Conservation (phyloP, 1,140 invertebrate species). For the Chymomyza costata region DNA sequence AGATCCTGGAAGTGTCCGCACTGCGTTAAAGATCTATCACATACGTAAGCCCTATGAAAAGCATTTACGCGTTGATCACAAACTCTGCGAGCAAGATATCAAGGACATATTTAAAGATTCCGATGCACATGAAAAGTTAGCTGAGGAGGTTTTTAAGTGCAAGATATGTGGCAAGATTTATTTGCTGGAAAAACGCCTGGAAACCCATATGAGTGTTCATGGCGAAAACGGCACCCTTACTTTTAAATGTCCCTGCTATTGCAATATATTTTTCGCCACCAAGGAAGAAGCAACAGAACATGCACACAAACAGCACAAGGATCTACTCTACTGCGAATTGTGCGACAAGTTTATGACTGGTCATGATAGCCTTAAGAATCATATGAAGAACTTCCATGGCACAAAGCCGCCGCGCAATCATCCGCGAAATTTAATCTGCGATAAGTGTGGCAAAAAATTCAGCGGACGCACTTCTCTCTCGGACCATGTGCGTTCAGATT, state of each 20-base stretch:
- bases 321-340: slow-evolving; percentile 72
- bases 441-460: slow-evolving; percentile 75
- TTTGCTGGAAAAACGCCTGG: slow-evolving; percentile 64
- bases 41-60: slow-evolving; percentile 71
- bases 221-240: slow-evolving; percentile 59
- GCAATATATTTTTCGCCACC: slow-evolving; percentile 68
- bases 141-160: slow-evolving; percentile 67
- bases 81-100: slow-evolving; percentile 48
- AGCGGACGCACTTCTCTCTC: slow-evolving; percentile 67
- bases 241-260: slow-evolving; percentile 74
- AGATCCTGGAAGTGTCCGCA: slow-evolving; percentile 66
- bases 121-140: slow-evolving; percentile 44
- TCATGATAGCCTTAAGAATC: slow-evolving; percentile 70
- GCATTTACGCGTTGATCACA: slow-evolving; percentile 65
- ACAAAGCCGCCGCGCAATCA: slow-evolving; percentile 56
- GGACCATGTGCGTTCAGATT: slow-evolving; percentile 74
- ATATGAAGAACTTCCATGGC: slow-evolving; percentile 58
- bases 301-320: slow-evolving; percentile 63
- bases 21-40: slow-evolving; percentile 69
- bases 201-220: slow-evolving; percentile 62
- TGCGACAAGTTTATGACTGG: slow-evolving; percentile 75
- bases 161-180: slow-evolving; percentile 68
- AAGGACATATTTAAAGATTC: slow-evolving; percentile 61
- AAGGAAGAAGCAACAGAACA: slow-evolving; percentile 70
- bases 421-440: slow-evolving; percentile 73